phyloP scores from a whole-genome alignment of 2,113 vertebrate genomes.

The Ptyas mucosa region DNA sequence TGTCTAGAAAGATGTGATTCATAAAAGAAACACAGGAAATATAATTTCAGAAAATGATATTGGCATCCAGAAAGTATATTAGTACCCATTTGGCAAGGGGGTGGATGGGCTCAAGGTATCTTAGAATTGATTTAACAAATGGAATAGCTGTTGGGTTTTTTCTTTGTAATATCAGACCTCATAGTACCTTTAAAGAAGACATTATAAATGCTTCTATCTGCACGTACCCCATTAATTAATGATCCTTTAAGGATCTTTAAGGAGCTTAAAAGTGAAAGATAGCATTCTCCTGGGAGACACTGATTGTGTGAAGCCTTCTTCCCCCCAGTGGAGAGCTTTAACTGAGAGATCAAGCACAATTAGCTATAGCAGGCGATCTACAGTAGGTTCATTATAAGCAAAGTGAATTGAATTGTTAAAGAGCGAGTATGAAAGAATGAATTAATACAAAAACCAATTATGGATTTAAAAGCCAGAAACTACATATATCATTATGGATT shows the following conservation, averaged over 20 bases:
- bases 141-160: background rate
- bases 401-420: background rate
- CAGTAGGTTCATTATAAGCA: background rate
- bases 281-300: background rate
- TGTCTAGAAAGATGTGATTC: background rate
- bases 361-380: background rate
- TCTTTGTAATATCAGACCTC: background rate
- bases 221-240: slow-evolving; percentile 2
- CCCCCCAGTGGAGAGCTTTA: background rate
- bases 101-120: background rate
- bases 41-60: background rate
- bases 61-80: background rate
- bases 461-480: background rate
- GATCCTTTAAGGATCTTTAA: background rate
- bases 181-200: background rate
- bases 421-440: background rate
- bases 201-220: background rate
- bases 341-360: background rate
- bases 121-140: background rate
- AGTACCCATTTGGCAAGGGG: background rate
- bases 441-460: background rate
- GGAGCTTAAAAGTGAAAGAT: background rate
- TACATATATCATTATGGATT: background rate
- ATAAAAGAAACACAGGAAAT: background rate
- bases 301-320: background rate